Evolutionary conservation across 2,797 vertebrate genomes (phyloP).

Genomic region (Sebastes elongatus): DNA sequence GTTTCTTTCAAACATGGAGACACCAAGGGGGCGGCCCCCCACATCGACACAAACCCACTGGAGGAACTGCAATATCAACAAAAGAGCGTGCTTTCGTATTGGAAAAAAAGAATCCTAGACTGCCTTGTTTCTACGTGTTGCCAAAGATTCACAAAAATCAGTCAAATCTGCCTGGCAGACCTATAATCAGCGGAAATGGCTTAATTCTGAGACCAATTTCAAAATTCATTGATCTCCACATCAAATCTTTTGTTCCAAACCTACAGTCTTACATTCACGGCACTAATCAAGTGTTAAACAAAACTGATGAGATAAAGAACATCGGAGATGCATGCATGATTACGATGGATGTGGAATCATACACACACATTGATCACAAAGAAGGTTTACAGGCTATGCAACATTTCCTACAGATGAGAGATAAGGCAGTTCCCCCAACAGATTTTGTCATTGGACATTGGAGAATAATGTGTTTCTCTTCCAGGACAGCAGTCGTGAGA

Average conservation of each 20-base stretch:
- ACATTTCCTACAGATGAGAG: neutral
- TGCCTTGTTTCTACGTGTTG: neutral
- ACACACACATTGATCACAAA: neutral
- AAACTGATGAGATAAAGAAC: neutral
- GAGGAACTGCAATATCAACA: neutral
- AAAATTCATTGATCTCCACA: neutral
- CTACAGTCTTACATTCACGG: neutral
- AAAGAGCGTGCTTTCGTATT: neutral
- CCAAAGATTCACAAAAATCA: neutral
- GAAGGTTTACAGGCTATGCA: neutral
- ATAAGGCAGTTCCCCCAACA: neutral
- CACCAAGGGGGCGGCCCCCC: too few species aligned
- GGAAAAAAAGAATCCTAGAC: neutral
- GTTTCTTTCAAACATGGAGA: too few species aligned
- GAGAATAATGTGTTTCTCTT: neutral
- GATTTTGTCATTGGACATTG: neutral
- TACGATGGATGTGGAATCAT: neutral
- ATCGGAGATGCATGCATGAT: neutral
- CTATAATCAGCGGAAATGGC: neutral
- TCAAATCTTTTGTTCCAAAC: neutral
- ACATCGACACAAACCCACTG: neutral
- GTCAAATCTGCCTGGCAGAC: neutral
- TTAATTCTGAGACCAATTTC: neutral
- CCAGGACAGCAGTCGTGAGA: neutral
- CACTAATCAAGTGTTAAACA: neutral